A percentile compares a stretch with the other conserved stretches of the same genome.
These are phyloP conservation scores for Ennomos quercinarius DNA, from an alignment of 2,888 invertebrate genomes.

Conservation along the genomic window DNA sequence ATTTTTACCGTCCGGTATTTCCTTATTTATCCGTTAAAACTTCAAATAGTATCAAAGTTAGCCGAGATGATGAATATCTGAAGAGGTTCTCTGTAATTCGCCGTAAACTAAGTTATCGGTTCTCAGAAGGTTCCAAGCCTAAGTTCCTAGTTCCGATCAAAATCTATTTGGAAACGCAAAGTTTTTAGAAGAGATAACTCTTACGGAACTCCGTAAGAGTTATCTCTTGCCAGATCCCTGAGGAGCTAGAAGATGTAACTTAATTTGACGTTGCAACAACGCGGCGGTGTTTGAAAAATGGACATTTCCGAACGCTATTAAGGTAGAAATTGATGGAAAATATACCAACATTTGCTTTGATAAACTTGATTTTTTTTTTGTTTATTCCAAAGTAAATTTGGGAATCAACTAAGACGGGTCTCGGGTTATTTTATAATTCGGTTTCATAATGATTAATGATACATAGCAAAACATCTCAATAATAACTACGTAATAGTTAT, in stretches of 20 bases:
- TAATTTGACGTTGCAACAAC: slow-evolving; percentile 33
- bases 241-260: slow-evolving; percentile 34
- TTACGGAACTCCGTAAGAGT: slow-evolving; percentile 42
- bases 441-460: too few relatives aligned
- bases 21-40: too few relatives aligned
- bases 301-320: background rate
- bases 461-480: background rate
- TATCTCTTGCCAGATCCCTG: slow-evolving; percentile 29
- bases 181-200: slow-evolving; percentile 53
- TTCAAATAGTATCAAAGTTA: slow-evolving; percentile 9
- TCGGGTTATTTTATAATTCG: too few relatives aligned
- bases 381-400: too few relatives aligned
- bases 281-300: slow-evolving; percentile 5
- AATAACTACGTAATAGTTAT: slow-evolving; percentile 11
- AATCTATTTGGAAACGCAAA: slow-evolving; percentile 68
- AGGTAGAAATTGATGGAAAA: background rate
- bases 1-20: too few relatives aligned
- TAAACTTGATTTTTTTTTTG: too few relatives aligned
- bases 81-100: slow-evolving; percentile 48
- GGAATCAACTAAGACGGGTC: too few relatives aligned
- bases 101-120: slow-evolving; percentile 59
- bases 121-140: slow-evolving; percentile 34
- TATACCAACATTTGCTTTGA: too few relatives aligned
- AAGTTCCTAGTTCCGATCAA: slow-evolving; percentile 62
- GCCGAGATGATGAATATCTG: slow-evolving; percentile 43